A percentile compares a stretch with the other conserved stretches of the same genome.
Evolutionary conservation across 1,140 invertebrate species (phyloP).

Genomic region (Drosophila kepulauana): DNA sequence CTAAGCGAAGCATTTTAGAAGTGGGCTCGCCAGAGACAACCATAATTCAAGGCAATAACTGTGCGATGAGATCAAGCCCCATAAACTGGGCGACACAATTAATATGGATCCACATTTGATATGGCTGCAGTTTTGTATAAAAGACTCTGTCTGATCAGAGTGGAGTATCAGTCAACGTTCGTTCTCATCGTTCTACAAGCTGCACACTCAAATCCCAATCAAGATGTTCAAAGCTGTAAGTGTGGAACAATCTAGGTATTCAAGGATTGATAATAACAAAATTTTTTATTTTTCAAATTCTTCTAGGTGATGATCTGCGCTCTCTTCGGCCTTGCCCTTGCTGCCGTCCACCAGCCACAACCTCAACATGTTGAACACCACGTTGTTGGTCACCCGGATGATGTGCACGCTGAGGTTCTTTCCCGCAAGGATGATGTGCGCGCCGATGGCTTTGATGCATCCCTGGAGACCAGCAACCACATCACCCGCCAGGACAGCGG

Average conservation of each 20-base stretch:
- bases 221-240: conserved; percentile 79
- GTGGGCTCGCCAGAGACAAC: conserved; percentile 16
- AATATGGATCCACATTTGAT: not conserved
- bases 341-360: conserved; percentile 31
- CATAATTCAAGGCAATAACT: conserved; percentile 35
- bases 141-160: conserved; percentile 27
- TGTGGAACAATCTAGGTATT: conserved; percentile 18
- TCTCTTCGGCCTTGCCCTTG: conserved; percentile 62
- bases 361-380: conserved; percentile 19
- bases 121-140: conserved; percentile 44
- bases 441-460: conserved; percentile 84
- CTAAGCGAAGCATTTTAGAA: conserved; percentile 23
- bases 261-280: not conserved
- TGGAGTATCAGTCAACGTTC: conserved; percentile 70
- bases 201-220: conserved; percentile 30
- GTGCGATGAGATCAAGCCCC: conserved; percentile 13
- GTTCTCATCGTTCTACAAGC: conserved; percentile 55
- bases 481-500: conserved; percentile 86
- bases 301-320: conserved; percentile 65
- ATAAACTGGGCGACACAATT: conserved; percentile 28
- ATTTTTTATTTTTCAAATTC: too few relatives aligned
- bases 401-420: conserved; percentile 62
- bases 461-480: conserved; percentile 87
- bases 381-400: conserved; percentile 31
- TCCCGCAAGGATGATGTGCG: conserved; percentile 63